Percentiles rank a stretch among this genome's conserved stretches.
phyloP scores from a whole-genome alignment of 2,888 invertebrate genomes.

The Xestobium rufovillosum region DNA sequence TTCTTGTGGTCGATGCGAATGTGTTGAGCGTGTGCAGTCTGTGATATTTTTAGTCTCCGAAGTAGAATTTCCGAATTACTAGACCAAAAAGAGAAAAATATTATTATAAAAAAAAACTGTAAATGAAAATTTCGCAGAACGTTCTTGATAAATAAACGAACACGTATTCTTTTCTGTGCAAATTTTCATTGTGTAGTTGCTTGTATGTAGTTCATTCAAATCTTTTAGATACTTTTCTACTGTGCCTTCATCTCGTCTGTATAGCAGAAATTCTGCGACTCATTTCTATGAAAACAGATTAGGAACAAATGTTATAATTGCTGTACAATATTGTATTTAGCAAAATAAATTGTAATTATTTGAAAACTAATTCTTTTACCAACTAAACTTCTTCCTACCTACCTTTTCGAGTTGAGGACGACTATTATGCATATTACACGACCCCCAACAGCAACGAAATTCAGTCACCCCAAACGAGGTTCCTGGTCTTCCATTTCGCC shows the following conservation, averaged over 20 bases:
- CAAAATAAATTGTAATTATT: too few species aligned
- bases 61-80: constrained; percentile 30
- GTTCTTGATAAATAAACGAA: too few species aligned
- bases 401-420: too few species aligned
- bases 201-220: background rate
- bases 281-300: constrained; percentile 29
- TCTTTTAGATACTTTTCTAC: constrained; percentile 31
- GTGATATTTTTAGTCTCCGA: constrained; percentile 41
- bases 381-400: too few species aligned
- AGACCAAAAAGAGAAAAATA: background rate
- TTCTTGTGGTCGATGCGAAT: too few species aligned
- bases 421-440: too few species aligned
- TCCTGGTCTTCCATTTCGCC: too few species aligned
- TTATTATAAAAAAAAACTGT: background rate
- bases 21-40: too few species aligned
- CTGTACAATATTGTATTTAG: constrained; percentile 2
- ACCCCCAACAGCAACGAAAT: too few species aligned
- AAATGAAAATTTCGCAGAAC: too few species aligned
- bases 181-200: background rate
- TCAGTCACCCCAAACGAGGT: too few species aligned
- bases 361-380: too few species aligned
- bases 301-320: background rate
- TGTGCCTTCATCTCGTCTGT: constrained; percentile 42
- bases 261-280: constrained; percentile 35
- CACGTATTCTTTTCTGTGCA: constrained; percentile 1